Percentiles rank a stretch among this genome's conserved stretches.
phyloP scores from a whole-genome alignment of 2,113 vertebrate species.

The Nipponia nippon region DNA sequence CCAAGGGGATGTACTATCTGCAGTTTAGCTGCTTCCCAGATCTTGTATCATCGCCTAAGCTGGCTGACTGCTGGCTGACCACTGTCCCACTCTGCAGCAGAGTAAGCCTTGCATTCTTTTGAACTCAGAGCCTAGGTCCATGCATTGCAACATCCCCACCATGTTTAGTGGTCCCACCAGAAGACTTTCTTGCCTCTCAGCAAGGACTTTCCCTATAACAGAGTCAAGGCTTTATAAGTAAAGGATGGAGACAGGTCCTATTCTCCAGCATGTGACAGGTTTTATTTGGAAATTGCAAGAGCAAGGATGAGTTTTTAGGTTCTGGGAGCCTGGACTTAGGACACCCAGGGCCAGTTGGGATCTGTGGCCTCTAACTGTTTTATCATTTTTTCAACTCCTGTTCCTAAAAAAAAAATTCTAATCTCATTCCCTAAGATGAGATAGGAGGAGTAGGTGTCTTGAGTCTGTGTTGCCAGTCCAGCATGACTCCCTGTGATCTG shows the following conservation, averaged over 20 bases:
- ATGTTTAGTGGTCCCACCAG: neutral
- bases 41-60: neutral
- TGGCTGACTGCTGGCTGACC: neutral
- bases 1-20: neutral
- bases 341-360: neutral
- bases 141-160: neutral
- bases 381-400: neutral
- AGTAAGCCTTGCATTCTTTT: neutral
- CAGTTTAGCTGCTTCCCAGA: neutral
- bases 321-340: neutral
- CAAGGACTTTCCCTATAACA: neutral
- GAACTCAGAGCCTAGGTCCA: neutral
- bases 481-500: neutral
- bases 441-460: neutral
- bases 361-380: neutral
- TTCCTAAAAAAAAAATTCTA: neutral
- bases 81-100: neutral
- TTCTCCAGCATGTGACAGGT: neutral
- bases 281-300: neutral
- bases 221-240: neutral
- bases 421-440: neutral
- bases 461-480: neutral
- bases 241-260: neutral
- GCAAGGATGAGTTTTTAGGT: neutral
- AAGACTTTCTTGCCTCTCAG: neutral